These are phyloP conservation scores for Orchesella cincta DNA, from an alignment of 1,140 invertebrate genomes.

Conservation along the genomic window DNA sequence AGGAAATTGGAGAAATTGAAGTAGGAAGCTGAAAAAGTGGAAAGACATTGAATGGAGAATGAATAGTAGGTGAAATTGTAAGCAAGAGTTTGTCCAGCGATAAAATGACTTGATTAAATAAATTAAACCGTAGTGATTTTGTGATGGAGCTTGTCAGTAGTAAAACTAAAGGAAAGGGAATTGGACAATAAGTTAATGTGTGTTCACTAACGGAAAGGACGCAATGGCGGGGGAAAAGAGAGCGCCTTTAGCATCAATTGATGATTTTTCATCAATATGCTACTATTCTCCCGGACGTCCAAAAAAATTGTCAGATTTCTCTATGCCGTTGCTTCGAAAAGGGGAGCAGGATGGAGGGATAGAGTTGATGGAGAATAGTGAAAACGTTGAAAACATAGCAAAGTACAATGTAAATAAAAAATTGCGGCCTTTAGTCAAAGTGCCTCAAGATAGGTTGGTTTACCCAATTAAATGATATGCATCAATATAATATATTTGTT, in stretches of 20 bases:
- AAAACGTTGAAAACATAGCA: slow-evolving; percentile 48
- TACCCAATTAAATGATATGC: too few relatives aligned
- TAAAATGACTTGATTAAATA: too few relatives aligned
- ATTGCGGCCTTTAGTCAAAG: slow-evolving; percentile 48
- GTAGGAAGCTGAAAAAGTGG: background rate
- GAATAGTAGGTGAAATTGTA: too few relatives aligned
- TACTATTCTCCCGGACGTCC: slow-evolving; percentile 45
- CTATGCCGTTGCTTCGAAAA: slow-evolving; percentile 41
- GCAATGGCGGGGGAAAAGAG: slow-evolving; percentile 14
- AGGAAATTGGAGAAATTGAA: background rate
- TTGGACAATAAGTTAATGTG: too few relatives aligned
- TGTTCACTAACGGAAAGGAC: too few relatives aligned
- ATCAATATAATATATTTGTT: too few relatives aligned
- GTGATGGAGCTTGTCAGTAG: too few relatives aligned
- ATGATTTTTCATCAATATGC: slow-evolving; percentile 50
- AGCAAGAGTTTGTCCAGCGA: too few relatives aligned
- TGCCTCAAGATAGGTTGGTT: slow-evolving; percentile 47
- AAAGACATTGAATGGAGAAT: too few relatives aligned
- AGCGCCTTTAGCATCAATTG: slow-evolving; percentile 49
- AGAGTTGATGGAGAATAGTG: slow-evolving; percentile 45
- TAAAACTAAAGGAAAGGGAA: too few relatives aligned
- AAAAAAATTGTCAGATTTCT: slow-evolving; percentile 45
- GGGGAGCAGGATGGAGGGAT: slow-evolving; percentile 37
- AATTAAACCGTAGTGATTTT: too few relatives aligned
- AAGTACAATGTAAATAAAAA: slow-evolving; percentile 49